Conservation (phyloP, 1,140 invertebrate species). For the Lepidurus arcticus region DNA sequence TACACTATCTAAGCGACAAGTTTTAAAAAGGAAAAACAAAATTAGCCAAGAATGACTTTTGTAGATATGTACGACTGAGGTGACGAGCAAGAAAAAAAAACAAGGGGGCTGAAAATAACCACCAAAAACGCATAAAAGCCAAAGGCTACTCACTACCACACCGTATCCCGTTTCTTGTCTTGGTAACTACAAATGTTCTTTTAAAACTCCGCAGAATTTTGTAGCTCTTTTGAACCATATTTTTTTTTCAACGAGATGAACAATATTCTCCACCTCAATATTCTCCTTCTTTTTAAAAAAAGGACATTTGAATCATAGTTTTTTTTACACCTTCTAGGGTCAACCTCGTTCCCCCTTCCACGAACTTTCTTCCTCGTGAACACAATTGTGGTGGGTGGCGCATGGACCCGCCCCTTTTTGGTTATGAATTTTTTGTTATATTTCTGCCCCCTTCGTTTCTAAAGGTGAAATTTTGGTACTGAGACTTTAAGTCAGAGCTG, state of each 20-base stretch:
- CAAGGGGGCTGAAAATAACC: neutral
- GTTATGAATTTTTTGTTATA: neutral
- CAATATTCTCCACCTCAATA: no score
- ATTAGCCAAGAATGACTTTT: constrained; percentile 3
- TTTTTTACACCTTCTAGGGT: no score
- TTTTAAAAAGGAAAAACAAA: neutral
- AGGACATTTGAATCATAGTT: no score
- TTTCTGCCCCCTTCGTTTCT: neutral
- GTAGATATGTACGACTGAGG: constrained; percentile 14
- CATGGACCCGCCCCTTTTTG: neutral
- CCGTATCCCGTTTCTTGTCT: no score
- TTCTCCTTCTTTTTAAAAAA: no score
- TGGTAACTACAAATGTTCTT: no score
- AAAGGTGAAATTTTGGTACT: no score
- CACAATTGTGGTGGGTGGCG: neutral
- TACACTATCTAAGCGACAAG: neutral
- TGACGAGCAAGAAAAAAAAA: constrained; percentile 14
- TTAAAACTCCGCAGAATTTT: no score
- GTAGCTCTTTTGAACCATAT: no score
- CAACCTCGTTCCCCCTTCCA: no score
- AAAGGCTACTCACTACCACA: neutral
- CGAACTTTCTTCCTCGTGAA: neutral
- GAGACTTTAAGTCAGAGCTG: no score
- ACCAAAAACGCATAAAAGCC: neutral
- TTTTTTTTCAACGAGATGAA: no score